Evolutionary conservation across 2,888 invertebrate genomes (phyloP).

Genomic region (Polymixis lichenea): DNA sequence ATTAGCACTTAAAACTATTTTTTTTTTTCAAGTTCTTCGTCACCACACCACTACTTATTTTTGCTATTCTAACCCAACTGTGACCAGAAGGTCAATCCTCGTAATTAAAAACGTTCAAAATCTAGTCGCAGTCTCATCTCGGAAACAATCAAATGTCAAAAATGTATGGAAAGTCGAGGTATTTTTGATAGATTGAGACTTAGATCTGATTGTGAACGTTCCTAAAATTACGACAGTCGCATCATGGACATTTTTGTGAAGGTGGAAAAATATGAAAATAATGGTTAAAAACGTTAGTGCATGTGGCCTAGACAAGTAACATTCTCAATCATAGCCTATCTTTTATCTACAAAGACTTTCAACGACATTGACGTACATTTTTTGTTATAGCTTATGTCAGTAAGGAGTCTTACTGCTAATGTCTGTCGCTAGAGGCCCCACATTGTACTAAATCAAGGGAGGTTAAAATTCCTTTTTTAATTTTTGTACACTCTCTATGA

Average conservation of each 20-base stretch:
- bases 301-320: not conserved
- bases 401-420: not conserved
- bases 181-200: no score
- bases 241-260: not conserved
- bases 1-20: not conserved
- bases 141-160: no score
- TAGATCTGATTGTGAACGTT: no score
- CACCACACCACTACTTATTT: no score
- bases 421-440: not conserved
- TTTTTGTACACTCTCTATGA: not conserved
- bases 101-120: no score
- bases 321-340: not conserved
- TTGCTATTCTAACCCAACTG: not conserved
- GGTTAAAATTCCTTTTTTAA: not conserved
- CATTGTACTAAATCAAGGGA: not conserved
- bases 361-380: no score
- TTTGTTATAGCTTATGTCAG: no score
- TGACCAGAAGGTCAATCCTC: no score
- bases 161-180: no score
- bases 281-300: not conserved
- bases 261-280: not conserved
- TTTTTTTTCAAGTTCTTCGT: no score
- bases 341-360: conserved; percentile 1
- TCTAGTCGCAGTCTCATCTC: no score
- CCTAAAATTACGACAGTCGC: no score